phyloP scores from a whole-genome alignment of 2,888 invertebrate genomes.

The Synergus laeviventris region DNA sequence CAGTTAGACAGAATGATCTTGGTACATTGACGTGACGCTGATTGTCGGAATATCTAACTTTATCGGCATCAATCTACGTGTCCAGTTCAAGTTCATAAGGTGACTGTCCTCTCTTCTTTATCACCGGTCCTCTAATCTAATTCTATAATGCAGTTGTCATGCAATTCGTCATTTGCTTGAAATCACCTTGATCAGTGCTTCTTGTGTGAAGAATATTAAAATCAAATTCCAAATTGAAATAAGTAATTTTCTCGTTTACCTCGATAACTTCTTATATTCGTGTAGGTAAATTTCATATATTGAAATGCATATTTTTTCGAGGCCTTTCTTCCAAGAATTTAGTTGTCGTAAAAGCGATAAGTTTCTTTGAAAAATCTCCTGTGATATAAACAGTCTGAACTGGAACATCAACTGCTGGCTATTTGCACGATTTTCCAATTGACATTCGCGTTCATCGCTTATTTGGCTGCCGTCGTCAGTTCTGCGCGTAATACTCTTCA shows the following conservation, averaged over 20 bases:
- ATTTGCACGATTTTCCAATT: conserved; percentile 72
- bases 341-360: background rate
- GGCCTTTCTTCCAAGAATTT: background rate
- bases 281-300: background rate
- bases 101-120: conserved; percentile 41
- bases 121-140: conserved; percentile 16
- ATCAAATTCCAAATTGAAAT: background rate
- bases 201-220: background rate
- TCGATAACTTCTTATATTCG: background rate
- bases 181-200: background rate
- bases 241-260: conserved; percentile 4
- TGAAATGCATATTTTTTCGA: no score
- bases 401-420: conserved; percentile 54
- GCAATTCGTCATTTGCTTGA: background rate
- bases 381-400: background rate
- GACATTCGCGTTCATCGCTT: conserved; percentile 61
- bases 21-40: conserved; percentile 43
- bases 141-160: background rate
- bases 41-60: conserved; percentile 43
- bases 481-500: conserved; percentile 28
- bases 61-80: conserved; percentile 40
- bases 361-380: background rate
- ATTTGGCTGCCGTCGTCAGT: conserved; percentile 29
- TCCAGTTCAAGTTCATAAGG: conserved; percentile 42
- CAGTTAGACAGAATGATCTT: conserved; percentile 47